phyloP scores from a whole-genome alignment of 2,113 vertebrate species.

The Nymphicus hollandicus region DNA sequence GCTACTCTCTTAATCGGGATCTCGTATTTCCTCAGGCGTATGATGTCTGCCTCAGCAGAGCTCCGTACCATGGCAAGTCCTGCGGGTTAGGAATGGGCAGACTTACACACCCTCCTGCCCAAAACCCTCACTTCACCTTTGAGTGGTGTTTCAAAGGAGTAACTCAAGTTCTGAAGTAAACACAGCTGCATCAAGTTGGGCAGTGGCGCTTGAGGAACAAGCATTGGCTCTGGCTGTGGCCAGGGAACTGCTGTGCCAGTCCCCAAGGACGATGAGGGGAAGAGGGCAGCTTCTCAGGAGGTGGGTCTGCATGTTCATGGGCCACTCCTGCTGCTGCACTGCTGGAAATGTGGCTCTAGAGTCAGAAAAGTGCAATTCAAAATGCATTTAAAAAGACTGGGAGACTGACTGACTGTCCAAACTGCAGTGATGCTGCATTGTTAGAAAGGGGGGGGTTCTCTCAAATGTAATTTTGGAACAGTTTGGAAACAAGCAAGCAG shows the following conservation, averaged over 20 bases:
- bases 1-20: conserved; percentile 57
- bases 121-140: background rate
- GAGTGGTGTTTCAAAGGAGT: background rate
- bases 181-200: rapidly evolving
- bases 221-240: rapidly evolving
- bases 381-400: background rate
- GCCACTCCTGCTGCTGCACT: background rate
- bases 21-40: conserved; percentile 63
- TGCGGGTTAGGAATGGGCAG: background rate
- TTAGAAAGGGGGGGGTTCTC: rapidly evolving
- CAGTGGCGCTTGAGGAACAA: background rate
- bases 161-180: background rate
- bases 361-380: background rate
- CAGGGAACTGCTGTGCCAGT: background rate
- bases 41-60: conserved; percentile 65
- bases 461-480: background rate
- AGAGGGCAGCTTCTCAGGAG: background rate
- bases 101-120: background rate
- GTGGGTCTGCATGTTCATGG: rapidly evolving
- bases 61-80: conserved; percentile 64
- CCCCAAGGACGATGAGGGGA: background rate
- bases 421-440: background rate
- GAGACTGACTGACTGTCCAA: background rate
- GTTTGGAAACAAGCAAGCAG: background rate
- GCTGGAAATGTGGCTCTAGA: background rate